A percentile compares a stretch with the other conserved stretches of the same genome.
phyloP scores from a whole-genome alignment of 1,140 invertebrate species.

The Solen grandis region DNA sequence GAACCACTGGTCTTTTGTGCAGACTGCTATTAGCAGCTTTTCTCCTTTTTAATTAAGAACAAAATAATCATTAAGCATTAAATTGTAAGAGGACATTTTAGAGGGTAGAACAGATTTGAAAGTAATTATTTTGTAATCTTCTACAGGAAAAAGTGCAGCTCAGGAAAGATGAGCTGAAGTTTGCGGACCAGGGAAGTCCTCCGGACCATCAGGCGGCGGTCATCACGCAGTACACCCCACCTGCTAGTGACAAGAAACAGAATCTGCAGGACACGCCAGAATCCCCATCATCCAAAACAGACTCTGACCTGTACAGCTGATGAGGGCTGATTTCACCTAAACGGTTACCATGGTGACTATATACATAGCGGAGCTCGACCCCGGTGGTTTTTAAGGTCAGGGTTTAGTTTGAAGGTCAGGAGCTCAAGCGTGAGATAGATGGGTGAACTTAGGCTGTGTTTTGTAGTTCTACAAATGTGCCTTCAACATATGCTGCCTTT shows the following conservation, averaged over 20 bases:
- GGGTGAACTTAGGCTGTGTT: no score
- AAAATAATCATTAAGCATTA: no score
- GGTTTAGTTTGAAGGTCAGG: not conserved
- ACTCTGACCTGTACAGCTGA: not conserved
- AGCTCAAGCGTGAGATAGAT: not conserved
- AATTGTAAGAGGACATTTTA: no score
- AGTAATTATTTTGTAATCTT: no score
- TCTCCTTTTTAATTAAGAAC: no score
- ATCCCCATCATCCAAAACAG: not conserved
- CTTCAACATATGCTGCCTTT: no score
- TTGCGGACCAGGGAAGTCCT: constrained; percentile 50
- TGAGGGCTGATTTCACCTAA: not conserved
- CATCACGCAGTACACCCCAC: constrained; percentile 65
- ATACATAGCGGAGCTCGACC: not conserved
- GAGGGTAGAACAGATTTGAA: no score
- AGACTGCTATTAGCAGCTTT: no score
- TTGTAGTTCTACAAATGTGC: no score
- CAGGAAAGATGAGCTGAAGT: constrained; percentile 50
- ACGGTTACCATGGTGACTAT: not conserved
- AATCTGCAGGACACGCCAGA: constrained; percentile 16
- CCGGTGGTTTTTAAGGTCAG: not conserved
- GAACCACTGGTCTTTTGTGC: no score
- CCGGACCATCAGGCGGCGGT: constrained; percentile 64
- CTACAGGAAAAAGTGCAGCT: constrained; percentile 66
- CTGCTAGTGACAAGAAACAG: constrained; percentile 64